Conservation (phyloP, 1,140 invertebrate genomes). For the Trichonephila clavipes region DNA sequence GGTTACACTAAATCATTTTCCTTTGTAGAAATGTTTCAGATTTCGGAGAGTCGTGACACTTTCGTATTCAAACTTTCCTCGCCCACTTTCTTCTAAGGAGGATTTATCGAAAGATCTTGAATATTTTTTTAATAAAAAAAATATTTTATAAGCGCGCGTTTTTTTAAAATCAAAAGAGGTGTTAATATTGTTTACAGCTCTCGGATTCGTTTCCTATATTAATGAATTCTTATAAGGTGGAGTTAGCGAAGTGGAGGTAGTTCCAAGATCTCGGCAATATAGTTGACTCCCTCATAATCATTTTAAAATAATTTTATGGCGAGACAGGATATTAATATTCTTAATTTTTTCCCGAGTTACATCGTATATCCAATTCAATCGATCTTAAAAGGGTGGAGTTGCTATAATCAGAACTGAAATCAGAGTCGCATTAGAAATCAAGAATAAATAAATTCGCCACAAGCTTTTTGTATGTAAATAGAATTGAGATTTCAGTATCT, state of each 20-base stretch:
- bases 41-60: background rate
- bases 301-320: slow-evolving; percentile 9
- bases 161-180: background rate
- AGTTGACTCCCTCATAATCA: background rate
- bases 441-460: background rate
- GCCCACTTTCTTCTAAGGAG: background rate
- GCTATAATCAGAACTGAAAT: background rate
- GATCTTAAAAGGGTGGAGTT: slow-evolving; percentile 21
- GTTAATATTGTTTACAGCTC: background rate
- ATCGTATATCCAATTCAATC: background rate
- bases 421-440: background rate
- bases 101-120: slow-evolving; percentile 22
- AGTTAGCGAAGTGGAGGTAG: background rate
- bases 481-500: too few relatives aligned
- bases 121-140: background rate
- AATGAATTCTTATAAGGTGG: background rate
- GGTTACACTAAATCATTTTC: slow-evolving; percentile 44
- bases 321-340: background rate
- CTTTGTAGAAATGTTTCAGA: slow-evolving; percentile 16
- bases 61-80: slow-evolving; percentile 17
- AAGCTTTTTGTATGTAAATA: too few relatives aligned
- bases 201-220: background rate
- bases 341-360: background rate
- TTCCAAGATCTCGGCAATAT: background rate
- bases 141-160: background rate